Percentiles rank a stretch among this genome's conserved stretches.
phyloP scores from a whole-genome alignment of 1,140 invertebrate genomes.

The Drosophila simulans region DNA sequence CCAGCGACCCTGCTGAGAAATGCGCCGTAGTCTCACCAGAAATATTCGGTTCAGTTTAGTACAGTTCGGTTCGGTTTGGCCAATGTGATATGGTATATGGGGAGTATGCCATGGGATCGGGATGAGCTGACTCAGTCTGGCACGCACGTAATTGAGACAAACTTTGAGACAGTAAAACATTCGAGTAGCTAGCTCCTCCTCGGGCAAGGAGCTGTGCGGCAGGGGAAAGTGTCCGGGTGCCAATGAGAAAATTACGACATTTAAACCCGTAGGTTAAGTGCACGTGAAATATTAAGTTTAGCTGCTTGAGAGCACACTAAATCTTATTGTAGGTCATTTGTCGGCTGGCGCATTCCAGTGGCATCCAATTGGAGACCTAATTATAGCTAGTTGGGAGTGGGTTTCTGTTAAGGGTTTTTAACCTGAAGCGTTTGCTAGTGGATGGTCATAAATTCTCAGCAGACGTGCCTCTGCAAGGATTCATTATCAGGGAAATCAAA shows the following conservation, averaged over 20 bases:
- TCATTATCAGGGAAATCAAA: conserved; percentile 9
- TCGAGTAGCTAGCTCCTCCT: conserved; percentile 44
- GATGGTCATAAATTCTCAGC: conserved; percentile 13
- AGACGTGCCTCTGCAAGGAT: conserved; percentile 27
- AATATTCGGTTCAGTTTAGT: conserved; percentile 61
- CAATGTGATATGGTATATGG: conserved; percentile 29
- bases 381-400: conserved; percentile 32
- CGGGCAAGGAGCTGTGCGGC: neutral
- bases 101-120: neutral
- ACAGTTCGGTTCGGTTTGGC: conserved; percentile 25
- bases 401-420: neutral
- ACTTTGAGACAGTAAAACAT: conserved; percentile 80
- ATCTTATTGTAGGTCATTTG: conserved; percentile 77
- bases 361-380: conserved; percentile 24
- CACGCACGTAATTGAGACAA: conserved; percentile 82
- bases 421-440: neutral
- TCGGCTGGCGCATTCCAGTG: conserved; percentile 76
- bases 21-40: conserved; percentile 56
- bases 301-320: conserved; percentile 77
- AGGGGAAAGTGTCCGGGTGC: conserved; percentile 23
- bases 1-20: conserved; percentile 22
- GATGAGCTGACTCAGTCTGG: conserved; percentile 61
- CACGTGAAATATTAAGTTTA: conserved; percentile 82
- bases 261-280: conserved; percentile 81
- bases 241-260: conserved; percentile 81